These are phyloP conservation scores for Mola mola DNA, from an alignment of 2,113 vertebrate species.

Conservation along the genomic window DNA sequence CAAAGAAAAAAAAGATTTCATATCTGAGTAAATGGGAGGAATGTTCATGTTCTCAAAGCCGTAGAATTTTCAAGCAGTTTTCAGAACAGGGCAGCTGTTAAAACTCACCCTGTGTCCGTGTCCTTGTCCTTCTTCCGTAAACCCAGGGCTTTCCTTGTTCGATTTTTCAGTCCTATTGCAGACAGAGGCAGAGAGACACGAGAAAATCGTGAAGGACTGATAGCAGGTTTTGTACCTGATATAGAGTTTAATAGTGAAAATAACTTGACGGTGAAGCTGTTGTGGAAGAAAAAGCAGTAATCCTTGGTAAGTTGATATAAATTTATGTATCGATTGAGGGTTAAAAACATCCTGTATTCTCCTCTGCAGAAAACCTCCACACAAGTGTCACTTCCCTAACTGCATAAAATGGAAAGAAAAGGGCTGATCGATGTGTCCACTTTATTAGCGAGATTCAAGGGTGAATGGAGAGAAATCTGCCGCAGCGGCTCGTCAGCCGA, in stretches of 20 bases:
- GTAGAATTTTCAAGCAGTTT: neutral
- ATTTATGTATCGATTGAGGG: slow-evolving; percentile 18
- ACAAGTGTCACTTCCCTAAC: slow-evolving; percentile 33
- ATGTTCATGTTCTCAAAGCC: neutral
- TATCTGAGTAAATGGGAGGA: too few relatives aligned
- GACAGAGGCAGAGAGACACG: slow-evolving; percentile 6
- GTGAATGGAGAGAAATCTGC: slow-evolving; percentile 21
- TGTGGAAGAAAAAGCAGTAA: neutral
- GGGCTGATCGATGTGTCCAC: slow-evolving; percentile 59
- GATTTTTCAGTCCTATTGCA: slow-evolving; percentile 94
- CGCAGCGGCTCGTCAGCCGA: slow-evolving; percentile 21
- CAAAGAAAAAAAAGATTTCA: too few relatives aligned
- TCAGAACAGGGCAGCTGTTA: neutral
- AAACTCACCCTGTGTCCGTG: neutral
- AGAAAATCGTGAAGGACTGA: too few relatives aligned
- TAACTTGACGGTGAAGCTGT: neutral
- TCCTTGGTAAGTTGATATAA: neutral
- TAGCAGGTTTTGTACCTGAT: too few relatives aligned
- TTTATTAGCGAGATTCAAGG: slow-evolving; percentile 53
- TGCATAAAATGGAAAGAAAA: slow-evolving; percentile 24
- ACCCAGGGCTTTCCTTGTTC: slow-evolving; percentile 96
- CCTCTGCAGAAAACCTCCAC: slow-evolving; percentile 26
- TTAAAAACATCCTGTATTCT: slow-evolving; percentile 31
- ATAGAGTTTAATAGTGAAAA: too few relatives aligned
- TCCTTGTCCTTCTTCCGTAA: slow-evolving; percentile 94